Percentiles rank a stretch among this genome's conserved stretches.
These are phyloP conservation scores for Drosophila flavopinicola DNA, from an alignment of 2,888 invertebrate species.

Conservation along the genomic window DNA sequence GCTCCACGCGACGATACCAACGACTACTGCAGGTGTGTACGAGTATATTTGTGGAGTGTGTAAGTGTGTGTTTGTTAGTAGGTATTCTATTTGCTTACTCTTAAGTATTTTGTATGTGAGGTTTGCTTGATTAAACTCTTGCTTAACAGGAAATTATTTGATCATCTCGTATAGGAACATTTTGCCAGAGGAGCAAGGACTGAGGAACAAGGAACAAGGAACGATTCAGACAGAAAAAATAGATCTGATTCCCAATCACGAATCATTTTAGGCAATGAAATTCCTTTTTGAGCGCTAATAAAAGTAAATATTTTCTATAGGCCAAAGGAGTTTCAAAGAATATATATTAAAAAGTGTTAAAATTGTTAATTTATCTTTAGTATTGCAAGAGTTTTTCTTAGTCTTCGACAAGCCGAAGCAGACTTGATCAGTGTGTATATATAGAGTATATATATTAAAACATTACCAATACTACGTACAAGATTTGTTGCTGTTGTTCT, in stretches of 20 bases:
- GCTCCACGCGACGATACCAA: slow-evolving; percentile 21
- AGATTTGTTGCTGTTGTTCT: slow-evolving; percentile 65
- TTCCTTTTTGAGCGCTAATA: too few species aligned
- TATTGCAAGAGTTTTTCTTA: slow-evolving; percentile 19
- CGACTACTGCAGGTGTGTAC: slow-evolving; percentile 37
- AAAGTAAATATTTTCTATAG: too few species aligned
- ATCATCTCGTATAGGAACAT: background rate
- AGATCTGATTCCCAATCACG: too few species aligned
- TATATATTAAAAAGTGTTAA: too few species aligned
- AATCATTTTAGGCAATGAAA: too few species aligned
- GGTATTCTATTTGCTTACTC: background rate
- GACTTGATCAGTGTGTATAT: background rate
- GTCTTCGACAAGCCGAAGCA: slow-evolving; percentile 19
- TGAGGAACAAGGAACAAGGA: background rate
- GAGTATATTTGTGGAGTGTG: slow-evolving; percentile 6
- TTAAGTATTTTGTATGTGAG: slow-evolving; percentile 12
- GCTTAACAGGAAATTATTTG: background rate
- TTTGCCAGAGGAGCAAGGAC: background rate
- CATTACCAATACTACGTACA: slow-evolving; percentile 70
- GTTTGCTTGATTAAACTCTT: slow-evolving; percentile 21
- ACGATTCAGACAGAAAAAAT: background rate
- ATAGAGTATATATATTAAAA: slow-evolving; percentile 10
- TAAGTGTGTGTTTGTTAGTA: slow-evolving; percentile 43
- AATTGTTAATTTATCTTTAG: background rate
- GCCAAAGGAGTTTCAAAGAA: too few species aligned